Conservation (phyloP, 2,888 invertebrate species). For the Zele albiditarsus region DNA sequence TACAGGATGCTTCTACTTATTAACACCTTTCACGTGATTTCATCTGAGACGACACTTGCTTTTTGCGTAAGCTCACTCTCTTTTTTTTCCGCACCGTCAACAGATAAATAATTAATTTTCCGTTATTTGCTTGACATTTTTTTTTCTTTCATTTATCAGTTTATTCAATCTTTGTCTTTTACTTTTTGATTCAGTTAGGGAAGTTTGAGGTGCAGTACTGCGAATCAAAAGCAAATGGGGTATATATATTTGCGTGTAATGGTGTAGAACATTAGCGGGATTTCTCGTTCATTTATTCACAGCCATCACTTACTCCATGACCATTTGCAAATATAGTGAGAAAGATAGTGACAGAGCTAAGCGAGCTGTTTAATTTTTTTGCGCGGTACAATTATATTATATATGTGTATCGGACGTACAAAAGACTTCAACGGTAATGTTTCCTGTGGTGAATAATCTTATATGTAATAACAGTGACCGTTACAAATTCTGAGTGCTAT, state of each 20-base stretch:
- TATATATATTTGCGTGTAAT: background rate
- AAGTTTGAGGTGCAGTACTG: background rate
- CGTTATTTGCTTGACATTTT: background rate
- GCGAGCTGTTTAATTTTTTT: background rate
- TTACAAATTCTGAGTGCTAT: background rate
- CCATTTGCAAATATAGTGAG: constrained; percentile 35
- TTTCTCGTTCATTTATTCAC: constrained; percentile 48
- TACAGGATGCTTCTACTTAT: background rate
- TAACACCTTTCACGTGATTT: background rate
- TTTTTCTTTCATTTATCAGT: background rate
- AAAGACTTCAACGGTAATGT: constrained; percentile 58
- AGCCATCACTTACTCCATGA: constrained; percentile 38
- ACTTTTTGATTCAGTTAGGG: background rate
- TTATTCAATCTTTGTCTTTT: background rate
- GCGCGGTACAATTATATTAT: constrained; percentile 12
- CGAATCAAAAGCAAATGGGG: background rate
- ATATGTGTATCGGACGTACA: constrained; percentile 19
- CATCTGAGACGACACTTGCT: background rate
- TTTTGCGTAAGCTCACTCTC: background rate
- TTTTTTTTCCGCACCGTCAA: background rate
- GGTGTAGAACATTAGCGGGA: constrained; percentile 39
- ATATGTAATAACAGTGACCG: constrained; percentile 53
- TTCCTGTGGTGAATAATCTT: constrained; percentile 59
- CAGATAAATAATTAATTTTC: background rate
- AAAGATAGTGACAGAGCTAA: constrained; percentile 15